These are phyloP conservation scores for Poecile montanus DNA, from an alignment of 2,797 vertebrate species.

Conservation along the genomic window DNA sequence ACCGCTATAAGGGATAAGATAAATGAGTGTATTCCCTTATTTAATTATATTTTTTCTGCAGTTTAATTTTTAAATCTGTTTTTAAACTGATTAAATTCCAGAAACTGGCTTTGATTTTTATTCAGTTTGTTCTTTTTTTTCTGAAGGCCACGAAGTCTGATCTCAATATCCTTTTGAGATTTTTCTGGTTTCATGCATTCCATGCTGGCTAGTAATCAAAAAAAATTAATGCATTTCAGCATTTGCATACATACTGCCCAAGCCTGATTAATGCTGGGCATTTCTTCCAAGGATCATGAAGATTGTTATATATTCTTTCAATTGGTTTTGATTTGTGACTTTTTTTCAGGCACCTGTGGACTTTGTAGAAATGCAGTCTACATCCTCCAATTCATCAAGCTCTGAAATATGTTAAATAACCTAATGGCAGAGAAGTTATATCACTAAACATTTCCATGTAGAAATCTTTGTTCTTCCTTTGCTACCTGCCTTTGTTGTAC, in stretches of 20 bases:
- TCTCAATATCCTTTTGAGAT: background rate
- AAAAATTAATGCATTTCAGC: background rate
- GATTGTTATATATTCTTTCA: background rate
- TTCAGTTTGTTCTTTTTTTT: background rate
- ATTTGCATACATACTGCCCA: background rate
- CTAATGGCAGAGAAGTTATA: background rate
- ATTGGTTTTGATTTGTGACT: background rate
- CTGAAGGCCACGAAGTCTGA: background rate
- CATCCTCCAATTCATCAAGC: background rate
- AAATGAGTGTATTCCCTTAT: background rate
- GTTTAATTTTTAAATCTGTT: background rate
- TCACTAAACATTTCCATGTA: background rate
- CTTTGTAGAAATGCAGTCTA: background rate
- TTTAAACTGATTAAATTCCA: background rate
- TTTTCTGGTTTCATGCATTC: background rate
- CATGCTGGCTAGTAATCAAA: background rate
- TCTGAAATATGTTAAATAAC: background rate
- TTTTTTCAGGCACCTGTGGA: background rate
- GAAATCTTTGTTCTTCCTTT: background rate
- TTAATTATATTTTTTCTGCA: background rate
- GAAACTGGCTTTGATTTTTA: background rate
- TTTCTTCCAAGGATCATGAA: background rate
- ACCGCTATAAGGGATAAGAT: background rate
- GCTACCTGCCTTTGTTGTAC: rapidly evolving
- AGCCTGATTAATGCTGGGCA: background rate